phyloP scores from a whole-genome alignment of 2,797 vertebrate genomes.

The Orientallactaga sibirica region DNA sequence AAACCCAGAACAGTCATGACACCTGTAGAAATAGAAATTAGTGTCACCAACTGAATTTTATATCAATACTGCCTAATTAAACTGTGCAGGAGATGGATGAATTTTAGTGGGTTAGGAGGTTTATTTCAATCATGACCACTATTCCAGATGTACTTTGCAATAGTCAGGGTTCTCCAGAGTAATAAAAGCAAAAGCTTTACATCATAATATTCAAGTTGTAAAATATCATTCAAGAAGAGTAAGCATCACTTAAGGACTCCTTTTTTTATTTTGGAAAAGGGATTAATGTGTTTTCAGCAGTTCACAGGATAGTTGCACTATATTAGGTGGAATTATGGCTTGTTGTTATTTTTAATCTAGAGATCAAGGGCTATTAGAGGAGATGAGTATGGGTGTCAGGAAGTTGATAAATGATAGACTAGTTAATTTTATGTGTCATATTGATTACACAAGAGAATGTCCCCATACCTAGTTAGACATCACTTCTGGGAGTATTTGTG shows the following conservation, averaged over 20 bases:
- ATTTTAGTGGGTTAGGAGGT: conserved; percentile 37
- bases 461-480: not conserved
- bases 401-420: not conserved
- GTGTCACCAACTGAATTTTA: not conserved
- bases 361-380: not conserved
- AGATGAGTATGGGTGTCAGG: not conserved
- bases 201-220: not conserved
- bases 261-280: not conserved
- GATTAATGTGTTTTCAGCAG: not conserved
- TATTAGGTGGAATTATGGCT: not conserved
- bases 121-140: conserved; percentile 46
- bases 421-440: not conserved
- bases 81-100: conserved; percentile 1
- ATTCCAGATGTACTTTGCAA: conserved; percentile 17
- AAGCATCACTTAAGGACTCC: not conserved
- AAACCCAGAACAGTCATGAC: not conserved
- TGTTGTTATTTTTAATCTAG: not conserved
- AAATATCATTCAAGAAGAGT: not conserved
- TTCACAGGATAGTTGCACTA: not conserved
- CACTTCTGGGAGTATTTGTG: not conserved
- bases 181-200: not conserved
- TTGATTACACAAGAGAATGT: not conserved
- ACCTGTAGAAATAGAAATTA: not conserved
- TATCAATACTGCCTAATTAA: conserved; percentile 24
- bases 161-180: not conserved